These are phyloP conservation scores for Whitmania pigra DNA, from an alignment of 1,140 invertebrate species.

Conservation along the genomic window DNA sequence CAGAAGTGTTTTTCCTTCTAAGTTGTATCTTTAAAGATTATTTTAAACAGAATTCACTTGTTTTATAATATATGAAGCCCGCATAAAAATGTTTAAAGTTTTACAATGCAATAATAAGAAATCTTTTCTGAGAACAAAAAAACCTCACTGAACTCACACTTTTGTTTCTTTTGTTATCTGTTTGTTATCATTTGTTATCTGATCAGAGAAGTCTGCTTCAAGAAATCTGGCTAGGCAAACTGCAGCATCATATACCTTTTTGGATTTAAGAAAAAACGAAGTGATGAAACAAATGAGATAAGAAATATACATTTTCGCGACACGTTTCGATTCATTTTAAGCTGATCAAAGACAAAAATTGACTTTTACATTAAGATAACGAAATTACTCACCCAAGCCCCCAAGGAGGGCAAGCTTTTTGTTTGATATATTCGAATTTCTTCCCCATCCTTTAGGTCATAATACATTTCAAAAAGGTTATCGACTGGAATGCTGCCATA, in stretches of 20 bases:
- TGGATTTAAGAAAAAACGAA: background rate
- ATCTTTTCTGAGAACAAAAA: background rate
- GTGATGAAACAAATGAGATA: background rate
- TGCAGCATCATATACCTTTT: constrained; percentile 19
- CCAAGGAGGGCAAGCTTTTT: constrained; percentile 7
- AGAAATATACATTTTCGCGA: background rate
- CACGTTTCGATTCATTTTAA: background rate
- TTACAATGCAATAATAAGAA: background rate
- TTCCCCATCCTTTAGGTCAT: background rate
- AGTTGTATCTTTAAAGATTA: background rate
- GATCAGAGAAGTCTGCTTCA: background rate
- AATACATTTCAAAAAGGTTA: constrained; percentile 11
- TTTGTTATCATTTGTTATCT: background rate
- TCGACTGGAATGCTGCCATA: constrained; percentile 18
- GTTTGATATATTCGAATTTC: constrained; percentile 18
- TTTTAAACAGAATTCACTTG: background rate
- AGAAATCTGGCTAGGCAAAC: constrained; percentile 16
- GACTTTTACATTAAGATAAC: background rate
- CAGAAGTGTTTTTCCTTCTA: constrained; percentile 15
- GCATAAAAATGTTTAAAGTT: background rate
- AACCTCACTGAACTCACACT: background rate
- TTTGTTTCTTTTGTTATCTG: too few species aligned
- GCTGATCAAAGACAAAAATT: background rate
- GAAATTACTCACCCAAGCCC: constrained; percentile 17
- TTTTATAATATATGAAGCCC: background rate